These are phyloP conservation scores for Ophion ellenae DNA, from an alignment of 2,888 invertebrate genomes.

Conservation along the genomic window DNA sequence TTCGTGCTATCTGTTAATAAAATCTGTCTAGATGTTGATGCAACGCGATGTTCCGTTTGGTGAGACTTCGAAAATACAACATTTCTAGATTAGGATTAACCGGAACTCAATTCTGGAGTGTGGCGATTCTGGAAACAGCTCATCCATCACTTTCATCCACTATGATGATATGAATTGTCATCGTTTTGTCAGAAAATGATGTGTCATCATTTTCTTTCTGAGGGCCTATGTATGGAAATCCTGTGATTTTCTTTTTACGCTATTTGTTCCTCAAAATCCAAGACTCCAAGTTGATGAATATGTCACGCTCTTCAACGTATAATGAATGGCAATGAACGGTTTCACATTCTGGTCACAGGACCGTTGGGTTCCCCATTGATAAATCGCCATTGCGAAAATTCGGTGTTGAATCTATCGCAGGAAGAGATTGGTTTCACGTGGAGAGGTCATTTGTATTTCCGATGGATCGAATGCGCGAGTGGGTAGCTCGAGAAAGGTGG, in stretches of 20 bases:
- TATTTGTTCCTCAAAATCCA: neutral
- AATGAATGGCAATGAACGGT: neutral
- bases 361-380: constrained; percentile 5
- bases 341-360: neutral
- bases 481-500: constrained; percentile 36
- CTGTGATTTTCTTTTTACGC: neutral
- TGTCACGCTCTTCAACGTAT: neutral
- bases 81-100: too few relatives aligned
- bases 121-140: too few relatives aligned
- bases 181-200: too few relatives aligned
- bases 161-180: too few relatives aligned
- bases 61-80: too few relatives aligned
- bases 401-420: constrained; percentile 5
- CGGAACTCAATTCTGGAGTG: too few relatives aligned
- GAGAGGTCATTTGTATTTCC: constrained; percentile 46
- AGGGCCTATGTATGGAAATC: neutral
- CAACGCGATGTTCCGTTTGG: too few relatives aligned
- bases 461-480: constrained; percentile 31
- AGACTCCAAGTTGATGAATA: neutral
- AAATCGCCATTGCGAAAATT: constrained; percentile 26
- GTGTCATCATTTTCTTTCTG: neutral
- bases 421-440: constrained; percentile 13
- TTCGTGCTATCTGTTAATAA: too few relatives aligned
- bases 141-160: too few relatives aligned
- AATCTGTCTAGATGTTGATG: too few relatives aligned